Conservation (phyloP, 2,113 vertebrate species). For the Orycteropus afer region DNA sequence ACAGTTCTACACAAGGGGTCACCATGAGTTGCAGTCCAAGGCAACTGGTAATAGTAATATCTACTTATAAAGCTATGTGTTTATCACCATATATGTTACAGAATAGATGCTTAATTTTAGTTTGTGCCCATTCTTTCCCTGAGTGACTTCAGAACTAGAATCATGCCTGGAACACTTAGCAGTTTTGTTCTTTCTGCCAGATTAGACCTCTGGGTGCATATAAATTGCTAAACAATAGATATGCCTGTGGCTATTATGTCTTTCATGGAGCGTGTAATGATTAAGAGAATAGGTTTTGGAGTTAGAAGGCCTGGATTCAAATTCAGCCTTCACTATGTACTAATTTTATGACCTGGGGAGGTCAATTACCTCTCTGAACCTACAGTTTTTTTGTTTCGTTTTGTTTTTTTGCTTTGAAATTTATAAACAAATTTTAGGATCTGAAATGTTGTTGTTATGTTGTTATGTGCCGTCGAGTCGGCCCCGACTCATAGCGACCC, state of each 20-base stretch:
- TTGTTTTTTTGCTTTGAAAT: too few species aligned
- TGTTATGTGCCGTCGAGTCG: too few species aligned
- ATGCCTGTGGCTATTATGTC: background rate
- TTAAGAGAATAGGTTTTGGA: background rate
- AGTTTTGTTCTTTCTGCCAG: background rate
- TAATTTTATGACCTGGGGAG: background rate
- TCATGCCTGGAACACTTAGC: background rate
- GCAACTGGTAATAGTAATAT: background rate
- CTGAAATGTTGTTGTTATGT: too few species aligned
- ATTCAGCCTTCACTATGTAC: background rate
- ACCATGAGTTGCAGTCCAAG: background rate
- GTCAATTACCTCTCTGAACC: background rate
- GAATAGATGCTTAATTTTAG: background rate
- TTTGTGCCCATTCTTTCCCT: background rate
- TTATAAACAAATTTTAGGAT: too few species aligned
- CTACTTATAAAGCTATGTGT: background rate
- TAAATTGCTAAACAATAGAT: background rate
- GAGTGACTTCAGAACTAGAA: conserved; percentile 17
- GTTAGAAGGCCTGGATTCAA: background rate
- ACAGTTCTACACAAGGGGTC: background rate
- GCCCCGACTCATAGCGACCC: too few species aligned
- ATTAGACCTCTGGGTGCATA: background rate
- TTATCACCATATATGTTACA: background rate
- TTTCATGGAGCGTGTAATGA: background rate
- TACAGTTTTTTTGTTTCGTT: background rate